Base-by-base conservation (phyloP, 2,113 vertebrate species). In the Indicator indicator region DNA sequence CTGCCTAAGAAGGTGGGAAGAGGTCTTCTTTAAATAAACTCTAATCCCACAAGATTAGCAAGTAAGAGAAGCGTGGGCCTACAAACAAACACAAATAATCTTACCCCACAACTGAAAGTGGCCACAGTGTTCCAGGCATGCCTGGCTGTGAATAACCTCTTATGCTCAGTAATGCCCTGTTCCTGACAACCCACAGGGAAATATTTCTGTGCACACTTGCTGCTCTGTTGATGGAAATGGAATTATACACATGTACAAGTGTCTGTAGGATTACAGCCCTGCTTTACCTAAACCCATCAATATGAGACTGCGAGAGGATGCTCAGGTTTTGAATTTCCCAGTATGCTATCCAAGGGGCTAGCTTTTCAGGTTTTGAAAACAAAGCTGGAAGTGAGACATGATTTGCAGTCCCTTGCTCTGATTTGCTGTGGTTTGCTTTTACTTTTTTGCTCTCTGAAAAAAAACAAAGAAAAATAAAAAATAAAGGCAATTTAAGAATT, bases 21-120 rank as follows among this genome's bases (percentile, higher is more conserved):
- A 81, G 54, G 72, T 55, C 14, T 26, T 60, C 70, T 94, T 90
- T 86, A 96, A 93, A 90, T 91, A 94, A 86, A 94, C 46, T 70
- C 50, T 88, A 95, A 91, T 86, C 55, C 40, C n/a, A 33, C 28
- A 11, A 75, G 69, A 78, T 55, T 75, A 88, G 72, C 50, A 91
- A 26, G 23, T 18, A 59, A 63, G 14, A 75, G 81, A 93, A 94
- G 38, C 30, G 36, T 4, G 9, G 14, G 16, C 14, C 18, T 68
- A 24, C 17, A 59, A 40, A 12, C 46, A 82, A 48, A 58, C 6
- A 40, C 16, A 64, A 12, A 40, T 20, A 48, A 6, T 30, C 12
- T 83, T 58, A 30, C 5, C 36, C 26, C 18, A 36, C 6, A 52
- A 13, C 20, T 20, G 68, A 92, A 40, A 60, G n/a, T 3, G 5